Base-by-base conservation (phyloP, 2,113 vertebrate species). In the Benthochromis sp. region DNA sequence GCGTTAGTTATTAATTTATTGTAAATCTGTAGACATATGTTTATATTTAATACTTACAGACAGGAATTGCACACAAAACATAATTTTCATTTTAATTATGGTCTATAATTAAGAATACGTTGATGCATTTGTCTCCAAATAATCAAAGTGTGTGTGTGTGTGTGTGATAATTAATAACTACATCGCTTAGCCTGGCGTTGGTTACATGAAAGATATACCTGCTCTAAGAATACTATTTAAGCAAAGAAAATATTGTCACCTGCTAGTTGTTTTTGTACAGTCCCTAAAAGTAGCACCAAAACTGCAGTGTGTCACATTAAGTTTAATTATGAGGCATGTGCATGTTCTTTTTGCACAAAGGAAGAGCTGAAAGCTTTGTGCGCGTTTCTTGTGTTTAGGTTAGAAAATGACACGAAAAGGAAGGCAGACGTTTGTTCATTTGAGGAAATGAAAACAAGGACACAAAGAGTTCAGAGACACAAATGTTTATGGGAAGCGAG, bases 61-160 rank as follows among this genome's bases (percentile, higher is more conserved):
- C n/a, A 43, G n/a, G 12, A 71, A 27, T 24, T 71, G n/a, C 0
- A 5, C n/a, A 43, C n/a, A 43, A 71, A 71, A 40, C 7, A 24
- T 14, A 0, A 1, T 24, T 14, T 43, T 24, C 0, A 43, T 71
- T 71, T 9, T 71, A 71, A 16, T 43, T 71, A 16, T 43, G 1
- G 3, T 71, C 12, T 40, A 40, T 69, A 69, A 69, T 69, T 40
- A 71, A 43, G 2, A 43, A 43, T 43, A 43, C 0, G 2, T 17
- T 1, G 24, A 27, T 27, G 69, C 69, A 45, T 6, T 71, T 71
- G 12, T 1, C 38, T 24, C 66, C 1, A 24, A 69, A 69, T 16
- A 43, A 43, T 40, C 12, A 43, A 71, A 24, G 3, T 3, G 1
- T n/a, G 17, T 53, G 17, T 52, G 16, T 54, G 38, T 43, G 40